A percentile compares a stretch with the other conserved stretches of the same genome.
Evolutionary conservation across 2,797 vertebrate species (phyloP).

Genomic region (Malurus splendens): DNA sequence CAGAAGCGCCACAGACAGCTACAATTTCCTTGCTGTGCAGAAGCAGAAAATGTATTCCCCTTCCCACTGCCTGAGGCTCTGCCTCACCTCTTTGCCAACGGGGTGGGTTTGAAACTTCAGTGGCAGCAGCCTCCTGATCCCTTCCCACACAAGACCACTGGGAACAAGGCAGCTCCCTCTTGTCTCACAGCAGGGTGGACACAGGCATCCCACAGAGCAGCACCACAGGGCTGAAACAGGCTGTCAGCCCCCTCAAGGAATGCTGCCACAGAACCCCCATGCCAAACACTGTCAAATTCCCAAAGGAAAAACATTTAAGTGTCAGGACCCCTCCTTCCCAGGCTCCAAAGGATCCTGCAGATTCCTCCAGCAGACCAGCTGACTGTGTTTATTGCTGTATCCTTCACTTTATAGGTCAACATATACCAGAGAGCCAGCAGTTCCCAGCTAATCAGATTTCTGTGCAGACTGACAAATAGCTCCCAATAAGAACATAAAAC

Average conservation of each 20-base stretch:
- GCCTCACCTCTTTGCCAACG: fast-evolving
- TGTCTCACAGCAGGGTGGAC: not conserved
- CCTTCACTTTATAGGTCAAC: slow-evolving; percentile 19
- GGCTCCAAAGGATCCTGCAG: not conserved
- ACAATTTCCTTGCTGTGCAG: not conserved
- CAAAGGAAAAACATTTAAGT: not conserved
- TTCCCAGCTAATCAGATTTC: slow-evolving; percentile 26
- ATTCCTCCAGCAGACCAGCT: not conserved
- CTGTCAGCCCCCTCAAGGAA: not conserved
- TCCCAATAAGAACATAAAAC: slow-evolving; percentile 22
- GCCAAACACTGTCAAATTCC: fast-evolving
- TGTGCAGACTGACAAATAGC: not conserved
- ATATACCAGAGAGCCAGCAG: slow-evolving; percentile 15
- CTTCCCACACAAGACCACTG: not conserved
- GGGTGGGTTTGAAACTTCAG: not conserved
- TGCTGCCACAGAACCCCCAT: fast-evolving
- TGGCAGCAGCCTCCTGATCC: not conserved
- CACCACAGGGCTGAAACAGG: not conserved
- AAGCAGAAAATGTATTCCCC: not conserved
- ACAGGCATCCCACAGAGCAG: not conserved
- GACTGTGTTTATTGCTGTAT: not conserved
- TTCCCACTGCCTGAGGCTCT: not conserved
- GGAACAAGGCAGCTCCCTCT: not conserved
- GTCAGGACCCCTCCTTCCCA: not conserved
- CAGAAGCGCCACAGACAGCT: not conserved